Base-by-base conservation (phyloP, 1,140 invertebrate species). In the Lanistes nyassanus region DNA sequence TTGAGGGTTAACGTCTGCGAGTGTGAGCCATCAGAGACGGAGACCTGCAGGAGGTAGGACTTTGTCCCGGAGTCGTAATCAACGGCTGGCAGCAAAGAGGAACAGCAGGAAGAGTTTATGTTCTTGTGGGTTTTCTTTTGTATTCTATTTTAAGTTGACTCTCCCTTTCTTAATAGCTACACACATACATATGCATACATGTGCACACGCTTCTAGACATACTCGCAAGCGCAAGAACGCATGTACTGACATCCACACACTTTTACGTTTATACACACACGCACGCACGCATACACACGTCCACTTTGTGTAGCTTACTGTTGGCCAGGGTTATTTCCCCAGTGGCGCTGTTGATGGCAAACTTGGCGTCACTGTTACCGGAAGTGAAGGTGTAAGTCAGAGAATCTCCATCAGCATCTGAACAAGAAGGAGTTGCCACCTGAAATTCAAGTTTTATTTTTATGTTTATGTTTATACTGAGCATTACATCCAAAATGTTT, bases 31-130 rank as follows among this genome's bases (percentile, higher is more conserved):
- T 85, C 84, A 31, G 71, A 74, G 19, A 79, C 80, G 16, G 64
- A 47, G 23, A 84, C 76, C 26, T 79, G 69, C 19, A 85, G 58
- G 9, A 69, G 26, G 66, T 82, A 85, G 34, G 75, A 64, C 51
- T 78, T 67, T 1, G 77, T 81, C 39, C 74, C 78, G 26, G 79
- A 79, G 66, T 85, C 84, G 66, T 82, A 85, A 69, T 85, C 80
- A 2, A 84, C 53, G 11, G 65, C 82, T 84, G 64, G 2, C 67
- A 64, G 67, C 3, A 76, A 29, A 79, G 56, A 64, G 4, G 68
- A 51, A 70, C 42, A 39, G 23, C 36, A n/a, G 36, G 1, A 2
- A 67, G n/a, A n/a, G n/a, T n/a, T n/a, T n/a, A 39, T 55, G 26
- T 34, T 19, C 9, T 37, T 21, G 23, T 26, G 11, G 42, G 9